phyloP scores from a whole-genome alignment of 2,797 vertebrate genomes.

The Fundulus diaphanus region DNA sequence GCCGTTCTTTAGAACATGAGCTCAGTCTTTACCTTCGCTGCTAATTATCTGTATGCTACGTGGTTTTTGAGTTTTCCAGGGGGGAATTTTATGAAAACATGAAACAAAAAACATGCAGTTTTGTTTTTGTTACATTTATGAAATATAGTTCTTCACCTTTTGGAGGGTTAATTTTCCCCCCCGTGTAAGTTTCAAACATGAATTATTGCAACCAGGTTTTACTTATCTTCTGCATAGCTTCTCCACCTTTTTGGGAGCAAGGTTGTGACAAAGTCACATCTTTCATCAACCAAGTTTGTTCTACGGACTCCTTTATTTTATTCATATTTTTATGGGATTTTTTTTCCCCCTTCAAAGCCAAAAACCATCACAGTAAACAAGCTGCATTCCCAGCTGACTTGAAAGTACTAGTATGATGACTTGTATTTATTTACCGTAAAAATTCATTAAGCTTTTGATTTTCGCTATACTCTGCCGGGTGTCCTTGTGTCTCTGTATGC shows the following conservation, averaged over 20 bases:
- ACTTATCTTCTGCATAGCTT: not conserved
- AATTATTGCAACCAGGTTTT: slow-evolving; percentile 3
- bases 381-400: slow-evolving; percentile 1
- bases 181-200: not conserved
- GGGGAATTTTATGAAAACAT: not conserved
- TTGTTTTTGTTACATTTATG: not conserved
- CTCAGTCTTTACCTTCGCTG: not conserved
- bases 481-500: slow-evolving; percentile 25
- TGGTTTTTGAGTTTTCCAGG: slow-evolving; percentile 1
- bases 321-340: not conserved
- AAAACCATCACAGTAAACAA: not conserved
- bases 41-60: not conserved
- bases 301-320: not conserved
- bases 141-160: not conserved
- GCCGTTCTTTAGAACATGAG: not conserved
- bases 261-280: slow-evolving; percentile 5
- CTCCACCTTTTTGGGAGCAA: not conserved
- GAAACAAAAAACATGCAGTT: not conserved
- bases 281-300: not conserved
- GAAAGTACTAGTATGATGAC: not conserved
- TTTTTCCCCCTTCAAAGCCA: not conserved
- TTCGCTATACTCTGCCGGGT: not conserved
- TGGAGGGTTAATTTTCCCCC: not conserved
- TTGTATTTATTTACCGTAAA: slow-evolving; percentile 8
- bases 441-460: slow-evolving; percentile 5